These are phyloP conservation scores for Neoaliturus tenellus DNA, from an alignment of 2,888 invertebrate genomes.

Conservation along the genomic window DNA sequence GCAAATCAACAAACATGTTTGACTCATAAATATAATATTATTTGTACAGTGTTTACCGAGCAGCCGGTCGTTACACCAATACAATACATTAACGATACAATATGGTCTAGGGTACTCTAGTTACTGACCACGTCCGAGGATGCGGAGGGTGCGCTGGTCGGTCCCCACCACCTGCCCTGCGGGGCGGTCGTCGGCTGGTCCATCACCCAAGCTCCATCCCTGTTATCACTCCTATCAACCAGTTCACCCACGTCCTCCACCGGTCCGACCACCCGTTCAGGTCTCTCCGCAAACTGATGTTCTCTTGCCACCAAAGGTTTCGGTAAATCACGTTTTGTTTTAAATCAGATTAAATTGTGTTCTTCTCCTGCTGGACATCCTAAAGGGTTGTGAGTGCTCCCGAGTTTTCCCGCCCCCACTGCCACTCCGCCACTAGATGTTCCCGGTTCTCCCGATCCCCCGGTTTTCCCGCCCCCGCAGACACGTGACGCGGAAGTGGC, in stretches of 20 bases:
- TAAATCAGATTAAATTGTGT: neutral
- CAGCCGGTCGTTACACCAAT: no score
- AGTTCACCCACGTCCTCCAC: neutral
- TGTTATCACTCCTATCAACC: neutral
- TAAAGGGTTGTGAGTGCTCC: neutral
- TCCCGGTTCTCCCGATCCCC: neutral
- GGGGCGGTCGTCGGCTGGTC: slow-evolving; percentile 41
- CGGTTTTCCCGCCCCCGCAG: neutral
- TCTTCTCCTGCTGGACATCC: neutral
- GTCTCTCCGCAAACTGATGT: neutral
- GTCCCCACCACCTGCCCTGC: slow-evolving; percentile 44
- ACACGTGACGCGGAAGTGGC: slow-evolving; percentile 10
- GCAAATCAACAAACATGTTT: no score
- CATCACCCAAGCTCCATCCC: slow-evolving; percentile 39
- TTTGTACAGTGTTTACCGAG: no score
- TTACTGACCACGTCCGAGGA: slow-evolving; percentile 56
- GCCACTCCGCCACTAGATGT: neutral
- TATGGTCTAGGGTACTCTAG: no score
- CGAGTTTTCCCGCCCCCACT: neutral
- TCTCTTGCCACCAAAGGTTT: neutral
- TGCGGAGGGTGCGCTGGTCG: slow-evolving; percentile 41
- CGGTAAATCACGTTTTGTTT: neutral
- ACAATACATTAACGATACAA: no score
- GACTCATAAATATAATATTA: no score
- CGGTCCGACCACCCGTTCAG: slow-evolving; percentile 37